Conservation (phyloP, 30 jellyfish, hydroid and myxozoan genomes). For the Rhopilema esculentum region DNA sequence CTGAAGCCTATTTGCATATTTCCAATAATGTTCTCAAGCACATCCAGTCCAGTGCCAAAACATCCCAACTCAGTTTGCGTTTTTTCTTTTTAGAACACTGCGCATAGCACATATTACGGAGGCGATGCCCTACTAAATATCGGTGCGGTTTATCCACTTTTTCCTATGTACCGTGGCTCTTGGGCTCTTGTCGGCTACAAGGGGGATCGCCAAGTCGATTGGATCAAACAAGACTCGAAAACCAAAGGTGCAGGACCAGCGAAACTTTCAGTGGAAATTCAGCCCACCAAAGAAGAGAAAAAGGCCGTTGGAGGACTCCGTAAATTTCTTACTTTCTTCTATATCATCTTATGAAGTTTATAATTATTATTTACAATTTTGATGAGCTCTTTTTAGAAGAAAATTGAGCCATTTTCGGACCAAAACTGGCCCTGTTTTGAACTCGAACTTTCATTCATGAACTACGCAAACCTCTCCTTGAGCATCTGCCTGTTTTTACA, state of each 20-base stretch:
- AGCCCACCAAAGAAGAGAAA: constrained; percentile 3
- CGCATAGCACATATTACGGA: constrained; percentile 39
- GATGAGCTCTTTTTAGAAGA: neutral
- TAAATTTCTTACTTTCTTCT: neutral
- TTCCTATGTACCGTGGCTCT: constrained; percentile 71
- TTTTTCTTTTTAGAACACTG: constrained; percentile 55
- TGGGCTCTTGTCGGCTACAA: constrained; percentile 89
- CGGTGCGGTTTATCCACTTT: constrained; percentile 73
- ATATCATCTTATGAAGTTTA: neutral
- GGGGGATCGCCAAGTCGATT: constrained; percentile 54
- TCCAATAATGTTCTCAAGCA: too few relatives aligned
- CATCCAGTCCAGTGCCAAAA: neutral
- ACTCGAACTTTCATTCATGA: too few relatives aligned
- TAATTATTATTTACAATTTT: too few relatives aligned
- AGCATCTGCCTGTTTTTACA: too few relatives aligned
- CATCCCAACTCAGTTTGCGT: neutral
- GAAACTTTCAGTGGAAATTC: constrained; percentile 25
- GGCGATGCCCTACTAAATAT: constrained; percentile 31
- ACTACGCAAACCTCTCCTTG: too few relatives aligned
- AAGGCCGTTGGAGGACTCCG: constrained; percentile 4
- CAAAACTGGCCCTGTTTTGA: too few relatives aligned
- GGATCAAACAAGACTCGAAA: constrained; percentile 71
- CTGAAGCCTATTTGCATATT: too few relatives aligned
- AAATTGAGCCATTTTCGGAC: neutral
- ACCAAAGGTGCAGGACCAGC: constrained; percentile 77